phyloP scores from a whole-genome alignment of 2,888 invertebrate species.

The Beris morrisii region DNA sequence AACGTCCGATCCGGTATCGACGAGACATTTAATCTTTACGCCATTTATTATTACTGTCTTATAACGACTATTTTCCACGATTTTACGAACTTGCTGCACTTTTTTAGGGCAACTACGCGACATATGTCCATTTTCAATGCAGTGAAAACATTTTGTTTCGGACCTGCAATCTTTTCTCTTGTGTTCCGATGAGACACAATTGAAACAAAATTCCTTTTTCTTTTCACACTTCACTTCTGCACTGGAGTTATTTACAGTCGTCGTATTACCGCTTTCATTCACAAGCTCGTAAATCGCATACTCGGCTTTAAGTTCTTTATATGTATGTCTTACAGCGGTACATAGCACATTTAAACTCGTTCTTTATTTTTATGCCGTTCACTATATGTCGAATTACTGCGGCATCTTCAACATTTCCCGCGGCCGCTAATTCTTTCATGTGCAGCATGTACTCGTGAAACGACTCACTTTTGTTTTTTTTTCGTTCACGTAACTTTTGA shows the following conservation, averaged over 20 bases:
- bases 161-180: neutral
- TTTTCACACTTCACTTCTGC: neutral
- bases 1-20: neutral
- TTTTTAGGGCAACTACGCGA: neutral
- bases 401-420: neutral
- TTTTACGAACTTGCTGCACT: neutral
- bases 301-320: neutral
- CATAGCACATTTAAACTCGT: neutral
- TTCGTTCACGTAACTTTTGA: neutral
- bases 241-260: neutral
- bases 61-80: neutral
- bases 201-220: neutral
- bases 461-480: neutral
- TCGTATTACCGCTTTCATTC: neutral
- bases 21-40: too few relatives aligned
- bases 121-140: neutral
- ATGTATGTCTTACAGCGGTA: constrained; percentile 1
- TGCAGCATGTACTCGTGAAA: constrained; percentile 1
- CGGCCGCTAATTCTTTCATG: neutral
- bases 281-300: neutral
- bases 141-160: neutral
- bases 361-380: neutral
- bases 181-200: neutral
- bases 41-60: neutral
- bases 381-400: neutral